Base-by-base conservation (phyloP, 1,140 invertebrate species). In the Apocrypta bakeri region DNA sequence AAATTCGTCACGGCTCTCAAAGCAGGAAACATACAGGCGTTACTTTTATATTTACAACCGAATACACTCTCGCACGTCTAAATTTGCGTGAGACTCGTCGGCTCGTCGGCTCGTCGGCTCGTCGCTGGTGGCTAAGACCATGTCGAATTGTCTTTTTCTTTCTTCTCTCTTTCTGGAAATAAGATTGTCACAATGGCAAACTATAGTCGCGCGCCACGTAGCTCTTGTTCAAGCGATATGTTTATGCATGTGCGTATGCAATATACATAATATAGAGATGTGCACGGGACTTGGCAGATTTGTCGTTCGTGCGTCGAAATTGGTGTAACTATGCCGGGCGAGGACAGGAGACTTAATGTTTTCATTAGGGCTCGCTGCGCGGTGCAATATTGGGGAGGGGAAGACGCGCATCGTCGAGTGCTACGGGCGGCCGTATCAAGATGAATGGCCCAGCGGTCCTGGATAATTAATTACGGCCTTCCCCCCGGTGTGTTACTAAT, bases 381-480 rank as follows among this genome's bases (percentile, higher is more conserved):
- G 25, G 48, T 56, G 48, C 48, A 56, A 56, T 21, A n/a, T n/a
- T 48, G 37, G 81, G 85, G 87, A 87, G 84, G 87, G 87, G 86
- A 85, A 85, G 86, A 85, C 86, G 85, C 84, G 81, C 69, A 33
- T 2, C 7, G 24, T 11, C 4, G n/a, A 12, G 11, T 64, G 63
- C 63, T 25, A 66, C 40, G 78, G 85, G 82, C 83, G 72, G 85
- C 82, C 84, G 84, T 72, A 88, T 88, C 87, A 88, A 88, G 87
- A 88, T 84, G 86, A 87, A 88, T 88, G 85, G 78, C 27, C 81
- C 29, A 69, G 81, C 74, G 80, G 79, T 14, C 69, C 77, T 71
- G 33, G 31, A 85, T 87, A 86, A 90, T 90, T 89, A 89, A 88
- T 88, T 88, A 87, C 31, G 71, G 82, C 85, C 84, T 87, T 84